phyloP scores from a whole-genome alignment of 1,140 invertebrate genomes.

The Aphidius gifuensis region DNA sequence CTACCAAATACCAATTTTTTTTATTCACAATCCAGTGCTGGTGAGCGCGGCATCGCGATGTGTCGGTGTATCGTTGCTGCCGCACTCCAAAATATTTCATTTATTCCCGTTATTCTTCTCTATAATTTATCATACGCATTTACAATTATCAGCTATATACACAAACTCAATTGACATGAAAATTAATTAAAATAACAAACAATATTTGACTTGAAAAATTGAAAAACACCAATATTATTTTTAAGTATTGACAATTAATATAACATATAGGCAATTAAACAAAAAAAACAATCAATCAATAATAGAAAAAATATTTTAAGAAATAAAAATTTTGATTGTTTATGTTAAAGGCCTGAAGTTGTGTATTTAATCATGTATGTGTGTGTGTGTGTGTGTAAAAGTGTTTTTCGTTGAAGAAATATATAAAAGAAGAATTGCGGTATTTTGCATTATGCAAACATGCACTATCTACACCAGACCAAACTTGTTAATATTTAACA shows the following conservation, averaged over 20 bases:
- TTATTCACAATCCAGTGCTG: slow-evolving; percentile 40
- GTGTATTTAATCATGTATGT: not conserved
- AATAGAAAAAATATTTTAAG: not conserved
- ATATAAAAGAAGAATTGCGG: not conserved
- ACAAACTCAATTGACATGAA: no score
- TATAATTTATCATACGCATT: slow-evolving; percentile 3
- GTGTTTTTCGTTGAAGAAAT: not conserved
- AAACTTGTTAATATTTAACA: slow-evolving; percentile 16
- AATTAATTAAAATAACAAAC: no score
- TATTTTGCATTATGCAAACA: slow-evolving; percentile 13
- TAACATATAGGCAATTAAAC: not conserved
- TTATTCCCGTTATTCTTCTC: slow-evolving; percentile 22
- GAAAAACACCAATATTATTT: not conserved
- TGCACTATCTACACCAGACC: slow-evolving; percentile 11
- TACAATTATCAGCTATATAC: no score
- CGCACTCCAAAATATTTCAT: slow-evolving; percentile 33
- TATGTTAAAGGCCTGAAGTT: not conserved
- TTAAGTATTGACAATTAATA: not conserved
- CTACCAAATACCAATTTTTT: not conserved
- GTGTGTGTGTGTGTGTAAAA: not conserved
- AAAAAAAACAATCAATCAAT: not conserved
- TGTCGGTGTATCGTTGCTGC: slow-evolving; percentile 43
- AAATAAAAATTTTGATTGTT: not conserved
- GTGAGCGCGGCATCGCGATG: slow-evolving; percentile 51
- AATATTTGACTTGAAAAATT: no score